phyloP scores from a whole-genome alignment of 1,140 invertebrate species.

The Drosophila santomea region DNA sequence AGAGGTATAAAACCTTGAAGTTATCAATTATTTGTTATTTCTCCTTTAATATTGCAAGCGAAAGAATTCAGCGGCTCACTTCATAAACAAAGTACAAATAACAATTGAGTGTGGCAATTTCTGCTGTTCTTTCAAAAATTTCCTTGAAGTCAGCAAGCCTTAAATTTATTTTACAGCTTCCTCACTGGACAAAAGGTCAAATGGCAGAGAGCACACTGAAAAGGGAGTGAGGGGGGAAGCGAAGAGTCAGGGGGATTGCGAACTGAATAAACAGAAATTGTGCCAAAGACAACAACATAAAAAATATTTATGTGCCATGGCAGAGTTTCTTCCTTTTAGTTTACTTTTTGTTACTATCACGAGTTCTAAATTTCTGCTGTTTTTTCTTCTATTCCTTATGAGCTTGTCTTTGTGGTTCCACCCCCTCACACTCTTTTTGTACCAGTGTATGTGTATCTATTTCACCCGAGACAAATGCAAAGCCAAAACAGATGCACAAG shows the following conservation, averaged over 20 bases:
- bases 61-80: too few species aligned
- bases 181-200: constrained; percentile 71
- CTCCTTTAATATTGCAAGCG: not conserved
- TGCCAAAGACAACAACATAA: constrained; percentile 71
- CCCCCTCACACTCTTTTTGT: not conserved
- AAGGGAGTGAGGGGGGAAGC: not conserved
- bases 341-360: constrained; percentile 53
- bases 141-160: constrained; percentile 40
- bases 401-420: constrained; percentile 42
- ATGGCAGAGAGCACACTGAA: constrained; percentile 54
- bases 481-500: constrained; percentile 64
- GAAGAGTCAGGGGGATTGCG: not conserved
- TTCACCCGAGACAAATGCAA: constrained; percentile 39
- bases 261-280: constrained; percentile 55
- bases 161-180: constrained; percentile 77
- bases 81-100: constrained; percentile 13
- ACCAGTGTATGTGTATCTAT: constrained; percentile 14
- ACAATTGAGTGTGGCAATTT: constrained; percentile 34
- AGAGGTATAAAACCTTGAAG: not conserved
- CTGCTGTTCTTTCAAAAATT: constrained; percentile 25
- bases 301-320: constrained; percentile 77
- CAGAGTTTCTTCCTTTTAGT: constrained; percentile 36
- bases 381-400: constrained; percentile 36
- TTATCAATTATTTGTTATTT: not conserved
- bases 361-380: constrained; percentile 38